Evolutionary conservation across 1,140 invertebrate species (phyloP).

Genomic region (Trichoplusia ni): DNA sequence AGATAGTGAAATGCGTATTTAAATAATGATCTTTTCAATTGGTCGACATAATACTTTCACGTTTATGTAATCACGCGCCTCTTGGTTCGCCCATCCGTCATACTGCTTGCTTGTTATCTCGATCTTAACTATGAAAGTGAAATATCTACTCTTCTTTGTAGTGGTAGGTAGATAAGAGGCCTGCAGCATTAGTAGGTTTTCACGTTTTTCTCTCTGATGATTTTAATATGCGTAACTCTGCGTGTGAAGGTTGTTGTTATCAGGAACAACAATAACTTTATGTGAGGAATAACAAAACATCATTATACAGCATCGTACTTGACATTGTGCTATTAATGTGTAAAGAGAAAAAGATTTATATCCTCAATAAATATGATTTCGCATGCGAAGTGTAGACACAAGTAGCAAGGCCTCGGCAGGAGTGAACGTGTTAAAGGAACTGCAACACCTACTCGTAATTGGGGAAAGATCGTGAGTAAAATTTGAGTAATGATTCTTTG

Average conservation of each 20-base stretch:
- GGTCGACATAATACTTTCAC: constrained; percentile 61
- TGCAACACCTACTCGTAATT: constrained; percentile 6
- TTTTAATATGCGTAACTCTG: constrained; percentile 17
- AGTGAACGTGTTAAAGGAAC: constrained; percentile 14
- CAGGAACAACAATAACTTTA: constrained; percentile 12
- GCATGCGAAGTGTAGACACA: constrained; percentile 29
- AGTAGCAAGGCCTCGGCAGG: constrained; percentile 9
- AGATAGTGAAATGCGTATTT: constrained; percentile 39
- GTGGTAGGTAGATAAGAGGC: constrained; percentile 42
- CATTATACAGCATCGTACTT: background rate
- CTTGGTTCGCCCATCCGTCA: constrained; percentile 57
- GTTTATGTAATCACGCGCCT: constrained; percentile 61
- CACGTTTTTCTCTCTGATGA: constrained; percentile 26
- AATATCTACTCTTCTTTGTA: constrained; percentile 48
- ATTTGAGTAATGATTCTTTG: too few relatives aligned
- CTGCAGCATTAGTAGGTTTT: constrained; percentile 12
- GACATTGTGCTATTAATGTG: constrained; percentile 11
- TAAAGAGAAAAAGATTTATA: constrained; percentile 30
- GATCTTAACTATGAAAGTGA: constrained; percentile 60
- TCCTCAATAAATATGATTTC: constrained; percentile 37
- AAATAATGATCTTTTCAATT: constrained; percentile 50
- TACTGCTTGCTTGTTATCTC: constrained; percentile 54
- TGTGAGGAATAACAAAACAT: constrained; percentile 1
- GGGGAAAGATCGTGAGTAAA: too few relatives aligned
- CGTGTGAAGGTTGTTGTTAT: constrained; percentile 9